phyloP scores from a whole-genome alignment of 1,140 invertebrate genomes.

The Drosophila serrata region DNA sequence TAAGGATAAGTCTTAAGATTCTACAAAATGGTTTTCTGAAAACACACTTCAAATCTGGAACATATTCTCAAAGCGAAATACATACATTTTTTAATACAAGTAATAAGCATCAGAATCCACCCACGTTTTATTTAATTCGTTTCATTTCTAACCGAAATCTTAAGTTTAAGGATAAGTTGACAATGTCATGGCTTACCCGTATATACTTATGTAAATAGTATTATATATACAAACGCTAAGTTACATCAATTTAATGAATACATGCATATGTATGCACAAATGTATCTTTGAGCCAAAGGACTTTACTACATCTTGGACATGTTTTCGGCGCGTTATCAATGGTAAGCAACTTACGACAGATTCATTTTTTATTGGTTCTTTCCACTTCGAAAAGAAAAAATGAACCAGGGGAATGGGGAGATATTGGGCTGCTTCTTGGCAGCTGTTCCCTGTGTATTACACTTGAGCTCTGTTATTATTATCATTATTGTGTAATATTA shows the following conservation, averaged over 20 bases:
- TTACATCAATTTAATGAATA: neutral
- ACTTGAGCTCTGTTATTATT: slow-evolving; percentile 46
- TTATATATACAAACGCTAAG: too few relatives aligned
- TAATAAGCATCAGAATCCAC: neutral
- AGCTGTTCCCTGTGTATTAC: slow-evolving; percentile 50
- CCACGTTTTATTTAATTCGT: neutral
- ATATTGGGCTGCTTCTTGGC: slow-evolving; percentile 26
- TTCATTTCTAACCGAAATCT: neutral
- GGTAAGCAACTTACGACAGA: neutral
- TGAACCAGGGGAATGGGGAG: neutral
- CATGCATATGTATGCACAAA: neutral
- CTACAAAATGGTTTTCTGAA: too few relatives aligned
- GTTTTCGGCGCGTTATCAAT: neutral
- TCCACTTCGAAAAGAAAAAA: neutral
- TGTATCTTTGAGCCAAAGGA: neutral
- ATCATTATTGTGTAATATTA: slow-evolving; percentile 73
- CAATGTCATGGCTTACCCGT: neutral
- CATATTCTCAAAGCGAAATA: too few relatives aligned
- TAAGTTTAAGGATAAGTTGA: neutral
- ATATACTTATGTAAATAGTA: too few relatives aligned
- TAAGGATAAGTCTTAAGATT: too few relatives aligned
- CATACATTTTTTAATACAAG: too few relatives aligned
- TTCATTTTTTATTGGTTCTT: slow-evolving; percentile 53
- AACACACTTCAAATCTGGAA: too few relatives aligned
- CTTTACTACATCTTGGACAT: neutral